These are phyloP conservation scores for Papilio xuthus DNA, from an alignment of 1,140 invertebrate species.

Conservation along the genomic window DNA sequence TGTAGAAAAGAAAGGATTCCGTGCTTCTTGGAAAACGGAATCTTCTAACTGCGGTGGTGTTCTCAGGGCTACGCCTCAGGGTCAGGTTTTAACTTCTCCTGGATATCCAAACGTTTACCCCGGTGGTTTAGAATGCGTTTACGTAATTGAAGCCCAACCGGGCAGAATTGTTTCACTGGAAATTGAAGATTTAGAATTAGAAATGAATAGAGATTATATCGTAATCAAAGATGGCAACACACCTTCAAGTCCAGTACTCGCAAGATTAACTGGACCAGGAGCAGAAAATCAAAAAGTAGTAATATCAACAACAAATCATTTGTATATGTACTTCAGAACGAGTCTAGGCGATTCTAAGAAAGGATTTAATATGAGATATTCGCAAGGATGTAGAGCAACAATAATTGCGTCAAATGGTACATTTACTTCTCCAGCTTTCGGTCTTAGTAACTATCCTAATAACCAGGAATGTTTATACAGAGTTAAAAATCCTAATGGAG, in stretches of 20 bases:
- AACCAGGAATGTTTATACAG: slow-evolving; percentile 96
- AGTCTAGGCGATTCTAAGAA: slow-evolving; percentile 92
- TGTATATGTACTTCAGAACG: slow-evolving; percentile 97
- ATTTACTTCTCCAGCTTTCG: slow-evolving; percentile 93
- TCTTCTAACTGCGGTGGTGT: slow-evolving; percentile 94
- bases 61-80: slow-evolving; percentile 90
- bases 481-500: slow-evolving; percentile 91
- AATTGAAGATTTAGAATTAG: slow-evolving; percentile 95
- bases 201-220: slow-evolving; percentile 92
- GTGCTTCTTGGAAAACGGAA: slow-evolving; percentile 96
- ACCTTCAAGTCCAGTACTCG: slow-evolving; percentile 92
- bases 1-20: slow-evolving; percentile 96
- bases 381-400: slow-evolving; percentile 92
- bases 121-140: slow-evolving; percentile 96
- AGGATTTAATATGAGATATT: slow-evolving; percentile 95
- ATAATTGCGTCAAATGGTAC: slow-evolving; percentile 91
- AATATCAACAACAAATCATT: slow-evolving; percentile 93
- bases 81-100: slow-evolving; percentile 92
- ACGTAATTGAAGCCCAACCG: slow-evolving; percentile 93
- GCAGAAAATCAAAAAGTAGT: slow-evolving; percentile 92
- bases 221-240: slow-evolving; percentile 94
- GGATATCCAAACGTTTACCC: slow-evolving; percentile 96
- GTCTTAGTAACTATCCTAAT: slow-evolving; percentile 91
- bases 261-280: slow-evolving; percentile 89
- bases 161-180: slow-evolving; percentile 94